A percentile compares a stretch with the other conserved stretches of the same genome.
These are phyloP conservation scores for Sialia sialis DNA, from an alignment of 2,113 vertebrate genomes.

Conservation along the genomic window DNA sequence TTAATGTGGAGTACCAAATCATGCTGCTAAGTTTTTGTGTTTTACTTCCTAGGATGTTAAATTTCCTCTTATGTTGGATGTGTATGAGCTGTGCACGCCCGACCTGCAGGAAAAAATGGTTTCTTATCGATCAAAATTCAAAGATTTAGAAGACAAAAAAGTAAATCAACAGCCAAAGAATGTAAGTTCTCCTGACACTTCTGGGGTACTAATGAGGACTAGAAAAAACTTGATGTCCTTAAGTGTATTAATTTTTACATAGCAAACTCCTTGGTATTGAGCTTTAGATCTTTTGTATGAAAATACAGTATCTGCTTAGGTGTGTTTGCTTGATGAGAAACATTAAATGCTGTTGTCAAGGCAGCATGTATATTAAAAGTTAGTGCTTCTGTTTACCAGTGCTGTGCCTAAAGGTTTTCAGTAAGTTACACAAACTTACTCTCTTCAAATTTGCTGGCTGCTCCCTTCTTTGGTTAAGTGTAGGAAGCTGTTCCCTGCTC, in stretches of 20 bases:
- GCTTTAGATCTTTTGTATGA: neutral
- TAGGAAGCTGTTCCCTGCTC: neutral
- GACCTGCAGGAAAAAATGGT: constrained; percentile 96
- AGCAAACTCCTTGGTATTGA: neutral
- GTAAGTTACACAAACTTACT: neutral
- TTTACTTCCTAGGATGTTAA: constrained; percentile 86
- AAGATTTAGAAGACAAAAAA: constrained; percentile 94
- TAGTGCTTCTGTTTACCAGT: neutral
- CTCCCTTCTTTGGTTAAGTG: neutral
- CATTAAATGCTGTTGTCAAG: neutral
- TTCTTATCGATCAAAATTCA: constrained; percentile 90
- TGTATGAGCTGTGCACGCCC: constrained; percentile 91
- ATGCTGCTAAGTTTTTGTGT: neutral
- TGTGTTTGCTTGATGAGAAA: neutral
- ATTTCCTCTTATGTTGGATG: constrained; percentile 98
- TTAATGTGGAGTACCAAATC: neutral
- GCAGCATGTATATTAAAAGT: neutral
- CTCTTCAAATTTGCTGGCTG: neutral
- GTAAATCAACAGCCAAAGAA: constrained; percentile 86
- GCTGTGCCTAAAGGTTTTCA: neutral
- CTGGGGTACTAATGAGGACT: neutral
- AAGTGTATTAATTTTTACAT: neutral
- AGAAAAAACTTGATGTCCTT: neutral
- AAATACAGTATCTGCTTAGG: neutral
- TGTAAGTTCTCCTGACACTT: constrained; percentile 62